These are phyloP conservation scores for Trichogramma evanescens DNA, from an alignment of 2,888 invertebrate species.

Conservation along the genomic window DNA sequence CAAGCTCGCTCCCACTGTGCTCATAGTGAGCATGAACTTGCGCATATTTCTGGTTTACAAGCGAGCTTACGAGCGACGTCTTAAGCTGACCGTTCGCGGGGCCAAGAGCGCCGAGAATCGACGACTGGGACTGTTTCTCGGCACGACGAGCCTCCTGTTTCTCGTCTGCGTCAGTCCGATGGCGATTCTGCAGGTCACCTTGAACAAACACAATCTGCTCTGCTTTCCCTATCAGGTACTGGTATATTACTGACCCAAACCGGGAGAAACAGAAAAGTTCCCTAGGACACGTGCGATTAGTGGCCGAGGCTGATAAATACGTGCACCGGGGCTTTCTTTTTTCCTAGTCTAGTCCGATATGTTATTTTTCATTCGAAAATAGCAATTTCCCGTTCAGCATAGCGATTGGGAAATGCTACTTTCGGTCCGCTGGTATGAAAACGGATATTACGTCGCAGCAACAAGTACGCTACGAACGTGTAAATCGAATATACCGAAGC, in stretches of 20 bases:
- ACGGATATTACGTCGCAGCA: background rate
- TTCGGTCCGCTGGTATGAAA: background rate
- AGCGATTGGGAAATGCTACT: too few species aligned
- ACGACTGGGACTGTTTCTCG: slow-evolving; percentile 58
- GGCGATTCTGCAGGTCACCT: slow-evolving; percentile 63
- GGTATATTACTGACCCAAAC: background rate
- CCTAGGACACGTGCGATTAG: too few species aligned
- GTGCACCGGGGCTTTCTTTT: too few species aligned
- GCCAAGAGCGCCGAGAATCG: slow-evolving; percentile 65
- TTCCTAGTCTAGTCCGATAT: too few species aligned
- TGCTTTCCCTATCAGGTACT: slow-evolving; percentile 60
- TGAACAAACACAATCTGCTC: slow-evolving; percentile 57
- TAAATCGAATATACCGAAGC: background rate
- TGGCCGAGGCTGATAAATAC: too few species aligned
- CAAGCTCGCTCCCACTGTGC: slow-evolving; percentile 61
- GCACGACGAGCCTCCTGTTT: slow-evolving; percentile 62
- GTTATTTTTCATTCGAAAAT: too few species aligned
- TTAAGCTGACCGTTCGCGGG: slow-evolving; percentile 53
- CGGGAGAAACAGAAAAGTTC: too few species aligned
- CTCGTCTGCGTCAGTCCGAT: slow-evolving; percentile 65
- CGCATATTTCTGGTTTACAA: slow-evolving; percentile 63
- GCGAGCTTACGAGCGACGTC: slow-evolving; percentile 57
- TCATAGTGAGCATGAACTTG: slow-evolving; percentile 60
- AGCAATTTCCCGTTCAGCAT: too few species aligned
- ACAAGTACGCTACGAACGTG: background rate